A percentile compares a stretch with the other conserved stretches of the same genome.
phyloP scores from a whole-genome alignment of 2,888 invertebrate species.

The Noctuana brunneofusca region DNA sequence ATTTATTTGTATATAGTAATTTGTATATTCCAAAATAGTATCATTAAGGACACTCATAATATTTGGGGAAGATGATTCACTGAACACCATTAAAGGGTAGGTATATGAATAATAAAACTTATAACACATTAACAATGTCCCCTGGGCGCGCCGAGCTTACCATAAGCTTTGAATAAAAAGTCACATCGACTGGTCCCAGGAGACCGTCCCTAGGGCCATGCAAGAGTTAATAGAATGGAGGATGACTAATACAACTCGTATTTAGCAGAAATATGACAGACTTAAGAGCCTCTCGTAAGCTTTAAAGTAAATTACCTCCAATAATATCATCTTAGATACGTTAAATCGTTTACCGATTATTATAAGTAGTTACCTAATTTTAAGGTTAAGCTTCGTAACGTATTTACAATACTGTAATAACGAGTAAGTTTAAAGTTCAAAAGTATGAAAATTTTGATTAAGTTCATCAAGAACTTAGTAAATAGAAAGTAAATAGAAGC shows the following conservation, averaged over 20 bases:
- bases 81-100: slow-evolving; percentile 16
- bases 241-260: slow-evolving; percentile 14
- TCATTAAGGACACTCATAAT: not conserved
- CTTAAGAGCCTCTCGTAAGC: too few relatives aligned
- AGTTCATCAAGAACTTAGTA: too few relatives aligned
- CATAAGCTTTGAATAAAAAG: slow-evolving; percentile 33
- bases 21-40: not conserved
- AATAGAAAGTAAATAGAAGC: too few relatives aligned
- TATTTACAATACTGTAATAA: too few relatives aligned
- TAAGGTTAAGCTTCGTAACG: too few relatives aligned
- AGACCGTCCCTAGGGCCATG: slow-evolving; percentile 6
- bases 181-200: slow-evolving; percentile 15
- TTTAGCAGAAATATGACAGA: not conserved
- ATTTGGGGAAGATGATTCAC: slow-evolving; percentile 21
- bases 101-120: slow-evolving; percentile 30
- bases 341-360: too few relatives aligned
- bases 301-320: too few relatives aligned
- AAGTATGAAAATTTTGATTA: too few relatives aligned
- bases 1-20: too few relatives aligned
- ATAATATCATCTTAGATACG: too few relatives aligned
- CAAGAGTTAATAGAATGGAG: slow-evolving; percentile 26
- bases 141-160: slow-evolving; percentile 22
- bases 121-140: slow-evolving; percentile 30
- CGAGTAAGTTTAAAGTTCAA: too few relatives aligned
- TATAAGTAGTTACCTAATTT: too few relatives aligned